Base-by-base conservation (phyloP, 2,797 vertebrate species). In the Artibeus jamaicensis region DNA sequence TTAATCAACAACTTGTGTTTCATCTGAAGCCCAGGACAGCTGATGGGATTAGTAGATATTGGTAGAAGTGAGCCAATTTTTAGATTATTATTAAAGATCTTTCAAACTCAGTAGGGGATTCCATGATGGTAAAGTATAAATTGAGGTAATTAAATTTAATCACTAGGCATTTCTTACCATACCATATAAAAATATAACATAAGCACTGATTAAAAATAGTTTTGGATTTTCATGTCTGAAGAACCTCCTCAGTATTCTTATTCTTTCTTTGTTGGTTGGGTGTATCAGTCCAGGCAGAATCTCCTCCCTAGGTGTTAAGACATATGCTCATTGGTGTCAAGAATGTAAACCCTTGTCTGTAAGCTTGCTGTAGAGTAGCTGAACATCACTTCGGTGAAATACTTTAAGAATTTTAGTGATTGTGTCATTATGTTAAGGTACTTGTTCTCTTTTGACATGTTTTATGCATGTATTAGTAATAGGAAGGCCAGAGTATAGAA, bases 141-240 rank as follows among this genome's bases (percentile, higher is more conserved):
- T 88, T 74, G 46, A 96, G 55, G 37, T 62, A 76, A 89, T 87
- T 79, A 78, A 74, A 89, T 78, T 86, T 82, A 94, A 39, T 86
- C 93, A 92, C 6, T 92, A 96, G 57, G 68, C 34, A 96, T 96
- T 95, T 95, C 71, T 96, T 39, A 62, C 9, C 29, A 62, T 94
- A 50, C 18, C 24, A 96, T 83, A 74, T 88, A 77, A 96, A 93
- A 92, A 88, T 95, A 3, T 71, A 90, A 42, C 89, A 73, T 55
- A 96, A 79, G 22, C 48, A 92, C 10, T 83, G n/a, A 88, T 95
- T 91, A 84, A 89, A 94, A 86, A 68, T 93, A 94, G 86, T 94
- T 77, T 62, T 32, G 12, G 11, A 67, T 90, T 86, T 96, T 93
- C 19, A 86, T 96, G 50, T 22, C 76, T 84, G 42, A 83, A 94